These are phyloP conservation scores for Nomada goodeniana DNA, from an alignment of 2,888 invertebrate species.

Conservation along the genomic window DNA sequence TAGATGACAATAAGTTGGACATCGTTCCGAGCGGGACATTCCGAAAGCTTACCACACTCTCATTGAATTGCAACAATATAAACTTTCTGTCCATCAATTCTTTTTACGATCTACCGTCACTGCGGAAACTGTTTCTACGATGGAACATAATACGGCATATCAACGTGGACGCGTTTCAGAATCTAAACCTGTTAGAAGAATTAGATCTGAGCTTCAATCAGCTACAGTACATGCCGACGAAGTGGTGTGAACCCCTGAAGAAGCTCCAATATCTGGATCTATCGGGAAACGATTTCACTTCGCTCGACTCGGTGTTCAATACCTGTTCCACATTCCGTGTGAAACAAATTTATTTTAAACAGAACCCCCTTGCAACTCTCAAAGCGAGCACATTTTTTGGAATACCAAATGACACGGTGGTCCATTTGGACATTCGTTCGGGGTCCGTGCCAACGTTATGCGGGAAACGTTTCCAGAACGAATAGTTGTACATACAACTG, in stretches of 20 bases:
- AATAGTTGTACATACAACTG: background rate
- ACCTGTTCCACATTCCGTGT: background rate
- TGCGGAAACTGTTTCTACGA: slow-evolving; percentile 71
- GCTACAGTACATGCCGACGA: slow-evolving; percentile 60
- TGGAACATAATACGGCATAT: slow-evolving; percentile 71
- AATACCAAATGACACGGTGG: slow-evolving; percentile 20
- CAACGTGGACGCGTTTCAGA: slow-evolving; percentile 60
- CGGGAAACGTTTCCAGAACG: too few relatives aligned
- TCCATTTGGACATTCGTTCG: background rate
- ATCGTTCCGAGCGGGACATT: slow-evolving; percentile 63
- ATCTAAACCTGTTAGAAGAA: slow-evolving; percentile 51
- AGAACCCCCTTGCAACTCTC: slow-evolving; percentile 21
- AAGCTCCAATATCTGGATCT: slow-evolving; percentile 71
- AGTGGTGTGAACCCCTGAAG: slow-evolving; percentile 64
- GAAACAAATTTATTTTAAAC: background rate
- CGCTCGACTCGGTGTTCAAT: background rate
- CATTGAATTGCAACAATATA: slow-evolving; percentile 72
- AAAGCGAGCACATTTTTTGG: background rate
- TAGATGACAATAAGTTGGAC: slow-evolving; percentile 69
- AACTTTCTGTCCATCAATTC: slow-evolving; percentile 51
- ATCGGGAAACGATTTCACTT: slow-evolving; percentile 54
- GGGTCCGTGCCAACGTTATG: fast-evolving
- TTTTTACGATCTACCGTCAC: slow-evolving; percentile 61
- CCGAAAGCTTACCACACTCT: slow-evolving; percentile 65
- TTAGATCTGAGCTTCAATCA: slow-evolving; percentile 69